phyloP scores from a whole-genome alignment of 1,140 invertebrate genomes.

The Drosophila tsacasi region DNA sequence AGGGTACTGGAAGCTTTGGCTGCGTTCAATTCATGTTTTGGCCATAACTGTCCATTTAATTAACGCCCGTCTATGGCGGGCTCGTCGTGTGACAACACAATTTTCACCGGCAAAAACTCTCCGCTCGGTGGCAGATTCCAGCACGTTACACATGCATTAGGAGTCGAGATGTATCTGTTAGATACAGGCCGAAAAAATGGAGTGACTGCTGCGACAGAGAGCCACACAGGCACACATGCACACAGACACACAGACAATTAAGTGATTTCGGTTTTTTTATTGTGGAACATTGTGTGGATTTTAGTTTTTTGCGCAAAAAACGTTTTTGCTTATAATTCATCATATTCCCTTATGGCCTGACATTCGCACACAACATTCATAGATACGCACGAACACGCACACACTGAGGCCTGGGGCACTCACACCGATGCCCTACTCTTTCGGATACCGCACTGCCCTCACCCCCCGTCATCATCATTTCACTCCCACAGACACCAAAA shows the following conservation, averaged over 20 bases:
- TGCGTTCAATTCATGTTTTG: not conserved
- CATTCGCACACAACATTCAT: conserved; percentile 73
- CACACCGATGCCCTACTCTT: conserved; percentile 26
- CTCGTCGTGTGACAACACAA: conserved; percentile 42
- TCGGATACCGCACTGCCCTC: conserved; percentile 15
- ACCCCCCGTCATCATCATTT: not conserved
- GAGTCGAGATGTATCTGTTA: conserved; percentile 69
- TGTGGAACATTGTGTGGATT: conserved; percentile 65
- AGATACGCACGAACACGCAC: conserved; percentile 57
- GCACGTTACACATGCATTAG: conserved; percentile 70
- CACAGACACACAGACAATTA: conserved; percentile 50
- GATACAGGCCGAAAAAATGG: conserved; percentile 39
- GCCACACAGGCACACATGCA: conserved; percentile 27
- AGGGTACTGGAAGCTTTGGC: not conserved
- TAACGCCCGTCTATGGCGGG: conserved; percentile 36
- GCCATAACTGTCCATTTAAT: conserved; percentile 57
- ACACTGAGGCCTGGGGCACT: conserved; percentile 25
- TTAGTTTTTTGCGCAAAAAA: conserved; percentile 45
- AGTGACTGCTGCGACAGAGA: conserved; percentile 21
- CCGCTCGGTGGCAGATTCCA: conserved; percentile 42
- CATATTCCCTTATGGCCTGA: conserved; percentile 73
- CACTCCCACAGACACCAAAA: conserved; percentile 46
- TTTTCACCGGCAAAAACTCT: conserved; percentile 19
- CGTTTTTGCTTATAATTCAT: conserved; percentile 70
- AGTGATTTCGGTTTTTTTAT: conserved; percentile 72